phyloP scores from a whole-genome alignment of 2,797 vertebrate genomes.

The Chanos chanos region DNA sequence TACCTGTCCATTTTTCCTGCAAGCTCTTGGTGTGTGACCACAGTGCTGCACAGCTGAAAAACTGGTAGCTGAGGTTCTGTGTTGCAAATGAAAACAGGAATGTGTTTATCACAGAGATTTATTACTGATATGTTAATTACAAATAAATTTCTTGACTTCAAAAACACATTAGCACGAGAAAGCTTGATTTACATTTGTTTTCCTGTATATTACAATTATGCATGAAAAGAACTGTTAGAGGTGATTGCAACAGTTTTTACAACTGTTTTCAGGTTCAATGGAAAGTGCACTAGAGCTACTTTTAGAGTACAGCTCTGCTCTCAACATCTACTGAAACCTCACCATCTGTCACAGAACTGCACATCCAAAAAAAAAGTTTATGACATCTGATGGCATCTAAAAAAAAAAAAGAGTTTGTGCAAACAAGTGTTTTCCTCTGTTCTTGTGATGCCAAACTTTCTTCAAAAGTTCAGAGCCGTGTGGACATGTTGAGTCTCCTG shows the following conservation, averaged over 20 bases:
- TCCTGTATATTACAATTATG: too few relatives aligned
- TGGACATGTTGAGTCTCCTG: slow-evolving; percentile 50
- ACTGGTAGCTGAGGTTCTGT: slow-evolving; percentile 1
- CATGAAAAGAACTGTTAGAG: too few relatives aligned
- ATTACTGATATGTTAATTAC: slow-evolving; percentile 36
- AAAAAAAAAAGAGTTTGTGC: too few relatives aligned
- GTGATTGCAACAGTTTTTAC: too few relatives aligned
- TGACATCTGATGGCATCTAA: too few relatives aligned
- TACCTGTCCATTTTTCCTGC: slow-evolving; percentile 7
- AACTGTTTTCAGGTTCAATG: too few relatives aligned
- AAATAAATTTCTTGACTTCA: slow-evolving; percentile 14
- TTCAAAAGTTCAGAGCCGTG: slow-evolving; percentile 64
- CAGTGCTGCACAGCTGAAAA: slow-evolving; percentile 11
- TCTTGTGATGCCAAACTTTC: background rate
- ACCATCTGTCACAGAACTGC: too few relatives aligned
- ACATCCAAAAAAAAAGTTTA: too few relatives aligned
- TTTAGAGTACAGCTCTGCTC: too few relatives aligned
- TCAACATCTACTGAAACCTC: too few relatives aligned
- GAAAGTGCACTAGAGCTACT: background rate
- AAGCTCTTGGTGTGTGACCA: slow-evolving; percentile 21
- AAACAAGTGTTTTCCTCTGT: background rate
- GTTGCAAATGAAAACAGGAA: background rate
- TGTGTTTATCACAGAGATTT: background rate
- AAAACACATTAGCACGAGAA: slow-evolving; percentile 19
- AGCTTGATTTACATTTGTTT: too few relatives aligned